Base-by-base conservation (phyloP, 2,888 invertebrate genomes). In the Thelaira solivaga region DNA sequence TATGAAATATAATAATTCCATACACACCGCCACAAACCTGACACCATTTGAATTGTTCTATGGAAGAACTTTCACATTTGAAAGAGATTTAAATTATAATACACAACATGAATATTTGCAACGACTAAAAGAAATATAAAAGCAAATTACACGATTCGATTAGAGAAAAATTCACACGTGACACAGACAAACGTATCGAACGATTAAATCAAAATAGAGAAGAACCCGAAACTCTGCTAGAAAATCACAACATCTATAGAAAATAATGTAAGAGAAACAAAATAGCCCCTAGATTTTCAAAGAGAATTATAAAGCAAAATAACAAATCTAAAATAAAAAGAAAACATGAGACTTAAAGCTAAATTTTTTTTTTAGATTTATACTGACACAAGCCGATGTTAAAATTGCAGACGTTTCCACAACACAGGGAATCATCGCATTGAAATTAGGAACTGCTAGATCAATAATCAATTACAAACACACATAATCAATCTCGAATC, bases 21-120 rank as follows among this genome's bases (percentile, higher is more conserved):
- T 80, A 43, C 73, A 76, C 11, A 47, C 53, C 3, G 53, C 80
- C 2, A 73, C 73, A 34, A 72, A 71, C 4, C 10, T 76, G 2
- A 75, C 79, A 34, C 79, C 74, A 1, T 65, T 41, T 24, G 45
- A 74, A 53, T 4, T 75, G 2, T 75, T 68, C 45, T 68, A 64
- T 16, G 55, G 57, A 1, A 13, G 13, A 16, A 39, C 36, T 10
- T 13, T 13, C 16, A n/a, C n/a, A n/a, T n/a, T n/a, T n/a, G 6
- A 31, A 31, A 31, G 10, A 31, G 5, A 31, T 6, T 31, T 31
- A 31, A 31, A 31, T 8, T 31, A 31, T 8, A 8, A 31, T 3
- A 31, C 31, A 3, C 8, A 31, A 31, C 8, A 31, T 31, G 31
- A 31, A 6, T 31, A 31, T 8, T 6, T 31, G 8, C 31, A 6